Base-by-base conservation (phyloP, 2,888 invertebrate genomes). In the Scaptomyza parva region DNA sequence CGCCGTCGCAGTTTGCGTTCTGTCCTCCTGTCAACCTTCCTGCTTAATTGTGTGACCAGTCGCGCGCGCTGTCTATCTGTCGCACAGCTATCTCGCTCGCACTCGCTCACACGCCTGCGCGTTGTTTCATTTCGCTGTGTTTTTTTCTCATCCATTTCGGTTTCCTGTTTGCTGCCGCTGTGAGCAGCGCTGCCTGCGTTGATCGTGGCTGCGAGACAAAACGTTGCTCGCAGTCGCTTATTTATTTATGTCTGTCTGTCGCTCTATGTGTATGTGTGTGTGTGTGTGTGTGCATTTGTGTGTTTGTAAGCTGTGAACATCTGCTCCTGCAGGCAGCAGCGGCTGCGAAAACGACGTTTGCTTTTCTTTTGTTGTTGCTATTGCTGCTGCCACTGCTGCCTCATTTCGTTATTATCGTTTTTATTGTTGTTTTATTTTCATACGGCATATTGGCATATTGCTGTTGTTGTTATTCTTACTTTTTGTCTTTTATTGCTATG, bases 291-390 rank as follows among this genome's bases (percentile, higher is more conserved):
- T 51, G 40, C 35, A 64, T 51, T 26, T 33, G 55, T 59, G 59
- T 76, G 60, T 87, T 72, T 81, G 88, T 75, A 67, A 86, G 86
- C 85, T 88, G 88, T 90, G 91, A 91, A 91, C 90, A 91, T 91
- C 90, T 91, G 90, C 90, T 91, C 89, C 82, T 88, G 76, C 78
- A 68, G 70, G 69, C 78, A 59, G 78, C 78, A 73, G 62, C 78
- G 74, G 71, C 78, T 84, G 78, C 64, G 60, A 84, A 37, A 37
- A 63, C 80, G 54, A 65, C 70, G 68, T 77, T 86, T 78, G 67
- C 65, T 68, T 78, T 71, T 75, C 76, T 71, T 83, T 76, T 77
- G 62, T 60, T 72, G 52, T 74, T 58, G 53, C 60, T 74, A 41
- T 63, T 70, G 61, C 44, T 65, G 43, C 63, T 61, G 65, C 71